Conservation (phyloP, 2,888 invertebrate species). For the Eretmocerus hayati region DNA sequence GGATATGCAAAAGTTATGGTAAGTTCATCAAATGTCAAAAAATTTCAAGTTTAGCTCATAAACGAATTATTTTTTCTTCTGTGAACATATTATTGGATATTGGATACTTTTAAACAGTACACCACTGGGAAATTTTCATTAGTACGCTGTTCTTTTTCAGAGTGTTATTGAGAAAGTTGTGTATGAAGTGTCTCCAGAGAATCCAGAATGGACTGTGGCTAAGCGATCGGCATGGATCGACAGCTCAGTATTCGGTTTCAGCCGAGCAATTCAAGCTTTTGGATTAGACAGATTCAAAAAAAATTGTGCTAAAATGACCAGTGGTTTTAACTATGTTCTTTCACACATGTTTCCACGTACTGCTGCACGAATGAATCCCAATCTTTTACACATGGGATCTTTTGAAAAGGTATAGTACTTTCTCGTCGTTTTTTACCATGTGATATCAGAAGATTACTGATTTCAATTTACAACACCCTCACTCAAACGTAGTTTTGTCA, state of each 20-base stretch:
- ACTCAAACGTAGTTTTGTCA: no score
- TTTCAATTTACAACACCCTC: neutral
- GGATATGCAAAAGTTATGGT: conserved; percentile 90
- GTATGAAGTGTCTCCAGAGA: conserved; percentile 65
- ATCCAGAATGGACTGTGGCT: conserved; percentile 68
- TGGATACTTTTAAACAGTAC: neutral
- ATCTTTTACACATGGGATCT: conserved; percentile 35
- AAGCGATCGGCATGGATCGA: conserved; percentile 82
- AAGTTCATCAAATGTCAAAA: conserved; percentile 34
- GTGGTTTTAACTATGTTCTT: conserved; percentile 79
- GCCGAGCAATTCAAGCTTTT: conserved; percentile 80
- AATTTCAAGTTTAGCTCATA: conserved; percentile 8
- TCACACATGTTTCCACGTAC: conserved; percentile 62
- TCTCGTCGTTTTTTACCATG: neutral
- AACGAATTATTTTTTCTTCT: neutral
- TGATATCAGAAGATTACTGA: neutral
- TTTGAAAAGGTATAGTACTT: conserved; percentile 15
- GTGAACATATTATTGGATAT: neutral
- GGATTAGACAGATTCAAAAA: conserved; percentile 84
- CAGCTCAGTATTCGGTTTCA: conserved; percentile 82
- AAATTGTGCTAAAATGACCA: conserved; percentile 74
- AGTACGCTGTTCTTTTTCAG: conserved; percentile 47
- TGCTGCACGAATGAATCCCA: conserved; percentile 38
- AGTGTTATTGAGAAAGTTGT: conserved; percentile 85
- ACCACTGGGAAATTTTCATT: neutral